Evolutionary conservation across 1,140 invertebrate species (phyloP), one percentile per base, ranked within the genome.

Genomic region (Cydia splendana): DNA sequence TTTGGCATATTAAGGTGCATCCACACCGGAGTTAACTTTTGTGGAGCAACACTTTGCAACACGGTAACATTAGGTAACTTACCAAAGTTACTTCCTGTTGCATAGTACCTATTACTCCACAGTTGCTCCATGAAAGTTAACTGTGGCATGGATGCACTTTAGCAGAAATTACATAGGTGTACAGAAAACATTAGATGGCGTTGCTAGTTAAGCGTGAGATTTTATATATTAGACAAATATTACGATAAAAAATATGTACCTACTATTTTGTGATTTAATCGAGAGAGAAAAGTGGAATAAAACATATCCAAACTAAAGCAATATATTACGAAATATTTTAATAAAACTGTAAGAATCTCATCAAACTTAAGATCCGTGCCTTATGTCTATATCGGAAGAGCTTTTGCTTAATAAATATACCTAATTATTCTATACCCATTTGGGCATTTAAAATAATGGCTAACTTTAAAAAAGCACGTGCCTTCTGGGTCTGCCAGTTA

Each of bases 401-500:
- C 38, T 71, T 62, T 69, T 45, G 67, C 34, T 71, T 38, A n/a
- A 12, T 42, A 18, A 42, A 71, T 6, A 12, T 18, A 38, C 15
- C 24, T 42, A 24, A 62, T 71, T n/a, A 69, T 15, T 67, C 10
- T 13, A 75, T n/a, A 62, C 42, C 15, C 20, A 45, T 67, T 48
- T 67, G 24, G n/a, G 28, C 67, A 62, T 53, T 24, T 53, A 71
- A 65, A 20, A 71, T 71, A 73, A 42, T 53, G 1, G 15, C n/a
- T 13, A 73, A 73, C 42, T 73, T 57, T 51, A 42, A 67, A 77
- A 53, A 24, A n/a, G 45, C 20, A 80, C 75, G 84, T 88, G 87
- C 86, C 87, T 87, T 90, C 84, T 84, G 79, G 86, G 86, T 88
- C 87, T 91, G 88, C 87, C 89, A 91, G 85, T 87, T 89, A 87